A percentile compares a stretch with the other conserved stretches of the same genome.
phyloP scores from a whole-genome alignment of 2,888 invertebrate species.

The Linyphia triangularis region DNA sequence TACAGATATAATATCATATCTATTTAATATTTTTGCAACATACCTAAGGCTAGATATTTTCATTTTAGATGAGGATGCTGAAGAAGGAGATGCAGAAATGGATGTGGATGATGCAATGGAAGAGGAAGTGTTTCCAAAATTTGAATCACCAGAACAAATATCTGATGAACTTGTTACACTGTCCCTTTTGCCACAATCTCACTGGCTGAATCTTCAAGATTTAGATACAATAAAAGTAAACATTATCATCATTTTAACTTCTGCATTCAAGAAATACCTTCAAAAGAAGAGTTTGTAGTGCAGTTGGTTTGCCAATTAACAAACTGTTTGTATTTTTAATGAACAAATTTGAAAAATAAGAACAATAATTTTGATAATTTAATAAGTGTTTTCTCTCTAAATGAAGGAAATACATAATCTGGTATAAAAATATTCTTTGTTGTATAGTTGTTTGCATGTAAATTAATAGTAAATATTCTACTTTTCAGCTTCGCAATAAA shows the following conservation, averaged over 20 bases:
- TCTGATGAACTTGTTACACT: constrained; percentile 83
- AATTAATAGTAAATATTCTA: constrained; percentile 3
- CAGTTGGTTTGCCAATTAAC: neutral
- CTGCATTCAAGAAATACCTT: no score
- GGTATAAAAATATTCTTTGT: no score
- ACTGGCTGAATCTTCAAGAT: constrained; percentile 94
- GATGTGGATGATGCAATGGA: neutral
- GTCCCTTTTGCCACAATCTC: constrained; percentile 82
- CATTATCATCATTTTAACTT: no score
- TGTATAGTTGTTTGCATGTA: neutral
- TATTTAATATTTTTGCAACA: no score
- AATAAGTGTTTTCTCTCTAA: neutral
- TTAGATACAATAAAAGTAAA: constrained; percentile 90
- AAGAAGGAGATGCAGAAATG: neutral
- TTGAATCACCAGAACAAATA: constrained; percentile 88
- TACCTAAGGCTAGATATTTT: neutral
- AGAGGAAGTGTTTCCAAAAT: constrained; percentile 79
- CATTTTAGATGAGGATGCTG: neutral
- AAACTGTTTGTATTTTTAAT: neutral
- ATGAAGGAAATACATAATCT: neutral
- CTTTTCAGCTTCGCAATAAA: constrained; percentile 85
- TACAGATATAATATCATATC: no score
- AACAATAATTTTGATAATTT: neutral
- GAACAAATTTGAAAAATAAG: neutral
- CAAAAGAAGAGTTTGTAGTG: no score